phyloP scores from a whole-genome alignment of 2,113 vertebrate species.

The Calyptomena viridis region DNA sequence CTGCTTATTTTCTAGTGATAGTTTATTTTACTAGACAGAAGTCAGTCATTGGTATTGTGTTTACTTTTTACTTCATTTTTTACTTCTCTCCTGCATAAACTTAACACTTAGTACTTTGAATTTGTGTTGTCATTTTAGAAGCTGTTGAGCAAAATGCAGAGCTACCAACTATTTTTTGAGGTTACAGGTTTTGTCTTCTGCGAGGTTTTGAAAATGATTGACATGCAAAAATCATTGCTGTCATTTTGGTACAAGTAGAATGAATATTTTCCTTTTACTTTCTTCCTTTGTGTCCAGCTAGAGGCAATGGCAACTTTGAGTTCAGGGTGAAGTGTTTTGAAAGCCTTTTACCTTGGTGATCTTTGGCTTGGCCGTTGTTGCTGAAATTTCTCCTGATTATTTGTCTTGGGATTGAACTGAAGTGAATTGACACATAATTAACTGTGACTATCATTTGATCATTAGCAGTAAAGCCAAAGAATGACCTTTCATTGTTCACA shows the following conservation, averaged over 20 bases:
- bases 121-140: not conserved
- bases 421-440: not conserved
- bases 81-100: not conserved
- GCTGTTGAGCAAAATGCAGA: not conserved
- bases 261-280: not conserved
- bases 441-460: not conserved
- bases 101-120: not conserved
- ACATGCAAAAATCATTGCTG: not conserved
- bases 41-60: not conserved
- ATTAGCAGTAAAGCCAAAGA: not conserved
- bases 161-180: rapidly evolving
- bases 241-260: not conserved
- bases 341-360: not conserved
- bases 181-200: not conserved
- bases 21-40: not conserved
- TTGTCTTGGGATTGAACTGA: not conserved
- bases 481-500: not conserved
- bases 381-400: not conserved
- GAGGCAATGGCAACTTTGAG: not conserved
- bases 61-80: not conserved
- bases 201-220: not conserved
- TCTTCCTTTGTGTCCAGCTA: not conserved
- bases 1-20: not conserved
- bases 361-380: not conserved
- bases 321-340: not conserved